These are phyloP conservation scores for Hucho hucho DNA, from an alignment of 2,113 vertebrate species.

Conservation along the genomic window DNA sequence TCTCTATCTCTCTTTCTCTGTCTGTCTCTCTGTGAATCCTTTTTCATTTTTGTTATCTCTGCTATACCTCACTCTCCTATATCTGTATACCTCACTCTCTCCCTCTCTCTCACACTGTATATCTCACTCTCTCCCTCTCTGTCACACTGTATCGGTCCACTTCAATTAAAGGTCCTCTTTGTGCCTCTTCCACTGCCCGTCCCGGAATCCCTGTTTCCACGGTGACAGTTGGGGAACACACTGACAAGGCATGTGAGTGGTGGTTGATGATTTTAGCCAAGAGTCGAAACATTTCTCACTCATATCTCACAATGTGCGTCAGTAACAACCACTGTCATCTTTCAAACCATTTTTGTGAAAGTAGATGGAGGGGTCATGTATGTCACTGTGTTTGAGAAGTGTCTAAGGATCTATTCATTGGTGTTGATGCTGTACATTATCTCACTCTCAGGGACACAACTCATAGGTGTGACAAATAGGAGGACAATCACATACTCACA, in stretches of 20 bases:
- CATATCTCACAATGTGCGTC: not conserved
- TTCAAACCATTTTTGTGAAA: not conserved
- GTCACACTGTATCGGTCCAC: not conserved
- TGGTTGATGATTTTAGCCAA: not conserved
- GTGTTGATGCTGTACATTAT: too few relatives aligned
- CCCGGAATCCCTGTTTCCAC: constrained; percentile 27
- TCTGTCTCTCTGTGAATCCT: not conserved
- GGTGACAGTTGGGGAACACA: constrained; percentile 15
- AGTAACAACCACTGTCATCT: not conserved
- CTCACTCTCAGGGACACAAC: too few relatives aligned
- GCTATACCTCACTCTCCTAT: not conserved
- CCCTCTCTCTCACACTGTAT: not conserved
- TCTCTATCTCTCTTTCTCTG: not conserved
- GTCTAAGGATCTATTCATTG: too few relatives aligned
- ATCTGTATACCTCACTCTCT: too few relatives aligned
- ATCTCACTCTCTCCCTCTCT: not conserved
- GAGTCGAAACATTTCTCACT: not conserved
- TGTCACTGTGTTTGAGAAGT: too few relatives aligned
- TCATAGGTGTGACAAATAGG: too few relatives aligned
- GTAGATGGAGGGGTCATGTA: not conserved
- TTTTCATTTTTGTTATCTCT: not conserved
- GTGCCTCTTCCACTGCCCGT: not conserved
- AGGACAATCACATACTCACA: too few relatives aligned
- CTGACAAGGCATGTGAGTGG: constrained; percentile 9
- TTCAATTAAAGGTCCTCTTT: constrained; percentile 30